Evolutionary conservation across 2,888 invertebrate species (phyloP).

Genomic region (Caradrina kadenii): DNA sequence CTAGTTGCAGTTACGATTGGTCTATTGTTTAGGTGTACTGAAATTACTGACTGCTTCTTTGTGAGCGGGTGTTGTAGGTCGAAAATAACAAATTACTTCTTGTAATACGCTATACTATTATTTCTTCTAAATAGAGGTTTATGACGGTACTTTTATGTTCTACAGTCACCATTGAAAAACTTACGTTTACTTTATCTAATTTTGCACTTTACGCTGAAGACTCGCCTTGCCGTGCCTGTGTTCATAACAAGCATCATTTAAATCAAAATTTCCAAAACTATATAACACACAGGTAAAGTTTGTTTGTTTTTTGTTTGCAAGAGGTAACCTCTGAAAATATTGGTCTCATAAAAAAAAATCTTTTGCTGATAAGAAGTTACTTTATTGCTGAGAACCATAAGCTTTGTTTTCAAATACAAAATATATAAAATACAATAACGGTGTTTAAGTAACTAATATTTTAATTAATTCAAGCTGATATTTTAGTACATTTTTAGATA

Average conservation of each 20-base stretch:
- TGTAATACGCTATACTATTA: not conserved
- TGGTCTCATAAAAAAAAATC: too few relatives aligned
- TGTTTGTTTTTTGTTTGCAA: too few relatives aligned
- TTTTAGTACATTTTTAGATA: too few relatives aligned
- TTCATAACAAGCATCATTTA: not conserved
- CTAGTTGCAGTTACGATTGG: not conserved
- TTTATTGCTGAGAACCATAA: too few relatives aligned
- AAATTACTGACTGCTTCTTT: not conserved
- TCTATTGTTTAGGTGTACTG: not conserved
- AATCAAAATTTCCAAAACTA: not conserved
- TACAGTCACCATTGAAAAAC: not conserved
- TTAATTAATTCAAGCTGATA: too few relatives aligned
- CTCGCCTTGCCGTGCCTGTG: not conserved
- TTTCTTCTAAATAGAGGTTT: not conserved
- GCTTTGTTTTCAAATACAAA: too few relatives aligned
- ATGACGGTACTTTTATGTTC: not conserved
- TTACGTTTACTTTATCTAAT: not conserved
- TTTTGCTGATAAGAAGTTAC: too few relatives aligned
- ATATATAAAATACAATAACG: too few relatives aligned
- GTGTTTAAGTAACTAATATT: too few relatives aligned
- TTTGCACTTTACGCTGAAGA: not conserved
- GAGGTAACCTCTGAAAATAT: too few relatives aligned
- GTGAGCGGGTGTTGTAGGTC: too few relatives aligned
- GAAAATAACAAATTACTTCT: not conserved
- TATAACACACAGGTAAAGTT: too few relatives aligned